These are phyloP conservation scores for Hylia prasina DNA, from an alignment of 2,113 vertebrate genomes.

Conservation along the genomic window DNA sequence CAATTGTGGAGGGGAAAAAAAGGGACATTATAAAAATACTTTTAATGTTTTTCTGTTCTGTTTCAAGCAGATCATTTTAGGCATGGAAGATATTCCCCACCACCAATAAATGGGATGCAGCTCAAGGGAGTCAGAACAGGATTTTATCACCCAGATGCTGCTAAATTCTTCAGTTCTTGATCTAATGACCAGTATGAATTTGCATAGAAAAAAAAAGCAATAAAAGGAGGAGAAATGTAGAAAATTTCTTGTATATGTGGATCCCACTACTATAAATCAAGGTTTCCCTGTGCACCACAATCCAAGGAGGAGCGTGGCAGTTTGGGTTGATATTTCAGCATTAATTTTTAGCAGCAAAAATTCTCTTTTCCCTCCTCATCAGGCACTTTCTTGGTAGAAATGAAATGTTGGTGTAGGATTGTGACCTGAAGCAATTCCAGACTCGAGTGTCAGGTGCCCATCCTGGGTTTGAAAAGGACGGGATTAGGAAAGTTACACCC, in stretches of 20 bases:
- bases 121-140: not conserved
- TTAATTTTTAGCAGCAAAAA: not conserved
- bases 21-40: not conserved
- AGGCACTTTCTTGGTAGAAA: not conserved
- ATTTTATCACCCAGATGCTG: not conserved
- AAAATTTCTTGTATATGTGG: not conserved
- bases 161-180: not conserved
- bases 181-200: not conserved
- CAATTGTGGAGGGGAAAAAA: rapidly evolving
- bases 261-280: not conserved
- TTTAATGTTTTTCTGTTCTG: not conserved
- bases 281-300: not conserved
- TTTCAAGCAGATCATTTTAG: not conserved
- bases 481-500: rapidly evolving
- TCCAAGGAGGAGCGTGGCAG: not conserved
- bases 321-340: not conserved
- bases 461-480: not conserved
- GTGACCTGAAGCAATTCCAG: not conserved
- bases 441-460: not conserved
- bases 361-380: not conserved
- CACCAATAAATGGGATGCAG: not conserved
- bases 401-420: not conserved
- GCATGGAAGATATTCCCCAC: not conserved
- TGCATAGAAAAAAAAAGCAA: not conserved
- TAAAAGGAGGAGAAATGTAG: not conserved